These are phyloP conservation scores for Morpho helenor DNA, from an alignment of 2,888 invertebrate species.

Conservation along the genomic window DNA sequence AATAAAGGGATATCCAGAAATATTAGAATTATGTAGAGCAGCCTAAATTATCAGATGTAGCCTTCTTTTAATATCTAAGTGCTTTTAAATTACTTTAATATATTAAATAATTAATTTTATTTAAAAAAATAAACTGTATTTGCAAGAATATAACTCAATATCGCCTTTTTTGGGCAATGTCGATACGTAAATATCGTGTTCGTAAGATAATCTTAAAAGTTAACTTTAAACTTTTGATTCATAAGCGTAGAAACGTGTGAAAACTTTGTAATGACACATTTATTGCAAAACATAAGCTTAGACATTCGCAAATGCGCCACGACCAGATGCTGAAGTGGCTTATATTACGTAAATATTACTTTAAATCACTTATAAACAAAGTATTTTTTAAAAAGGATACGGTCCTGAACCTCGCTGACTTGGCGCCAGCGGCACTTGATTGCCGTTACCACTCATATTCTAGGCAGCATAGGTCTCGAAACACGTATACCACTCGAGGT, in stretches of 20 bases:
- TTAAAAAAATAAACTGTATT: too few relatives aligned
- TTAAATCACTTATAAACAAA: conserved; percentile 38
- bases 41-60: too few relatives aligned
- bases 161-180: too few relatives aligned
- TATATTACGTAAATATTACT: conserved; percentile 72
- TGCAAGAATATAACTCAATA: too few relatives aligned
- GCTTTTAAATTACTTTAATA: too few relatives aligned
- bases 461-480: conserved; percentile 79
- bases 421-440: conserved; percentile 81
- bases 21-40: too few relatives aligned
- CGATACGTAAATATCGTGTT: neutral
- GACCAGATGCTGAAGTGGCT: conserved; percentile 63
- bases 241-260: conserved; percentile 5
- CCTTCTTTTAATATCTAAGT: too few relatives aligned
- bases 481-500: conserved; percentile 81
- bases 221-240: neutral
- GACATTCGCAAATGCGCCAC: conserved; percentile 58
- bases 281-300: conserved; percentile 16
- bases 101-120: too few relatives aligned
- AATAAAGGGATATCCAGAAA: too few relatives aligned
- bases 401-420: conserved; percentile 78
- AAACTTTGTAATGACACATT: conserved; percentile 12
- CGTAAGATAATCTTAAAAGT: neutral
- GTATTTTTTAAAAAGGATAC: conserved; percentile 75
- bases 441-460: conserved; percentile 83